These are phyloP conservation scores for Anthonomus grandis DNA, from an alignment of 1,140 invertebrate species.

Conservation along the genomic window DNA sequence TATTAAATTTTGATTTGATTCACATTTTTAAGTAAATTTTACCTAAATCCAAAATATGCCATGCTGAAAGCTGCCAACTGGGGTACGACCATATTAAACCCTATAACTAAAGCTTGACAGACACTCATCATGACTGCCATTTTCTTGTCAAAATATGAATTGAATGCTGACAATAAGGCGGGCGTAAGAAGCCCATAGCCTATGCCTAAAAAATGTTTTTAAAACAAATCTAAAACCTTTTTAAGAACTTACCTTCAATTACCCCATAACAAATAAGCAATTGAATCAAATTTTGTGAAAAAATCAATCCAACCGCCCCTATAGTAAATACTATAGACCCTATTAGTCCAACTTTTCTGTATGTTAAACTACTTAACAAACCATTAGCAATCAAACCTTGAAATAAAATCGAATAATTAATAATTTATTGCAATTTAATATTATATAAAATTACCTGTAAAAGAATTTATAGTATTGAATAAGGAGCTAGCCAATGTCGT, in stretches of 20 bases:
- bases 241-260: conserved; percentile 5
- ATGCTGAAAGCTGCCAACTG: conserved; percentile 53
- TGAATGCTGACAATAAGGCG: conserved; percentile 56
- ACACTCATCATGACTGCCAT: conserved; percentile 59
- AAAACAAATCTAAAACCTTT: too few relatives aligned
- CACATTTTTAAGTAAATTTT: conserved; percentile 15
- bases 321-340: neutral
- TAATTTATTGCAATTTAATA: neutral
- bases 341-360: conserved; percentile 7
- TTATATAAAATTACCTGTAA: conserved; percentile 55
- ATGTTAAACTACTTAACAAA: conserved; percentile 3
- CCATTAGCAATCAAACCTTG: conserved; percentile 11
- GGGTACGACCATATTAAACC: conserved; percentile 57
- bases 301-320: neutral
- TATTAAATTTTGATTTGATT: too few relatives aligned
- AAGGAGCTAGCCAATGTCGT: conserved; percentile 58
- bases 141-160: conserved; percentile 57
- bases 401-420: neutral
- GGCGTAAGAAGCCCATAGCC: conserved; percentile 59
- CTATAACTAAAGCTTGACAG: conserved; percentile 57
- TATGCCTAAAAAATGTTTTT: too few relatives aligned
- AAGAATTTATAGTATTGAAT: conserved; percentile 59
- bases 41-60: conserved; percentile 55
- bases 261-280: conserved; percentile 10
- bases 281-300: neutral